Percentiles rank a stretch among this genome's conserved stretches.
Evolutionary conservation across 2,797 vertebrate species (phyloP).

Genomic region (Enteromius radiatus): DNA sequence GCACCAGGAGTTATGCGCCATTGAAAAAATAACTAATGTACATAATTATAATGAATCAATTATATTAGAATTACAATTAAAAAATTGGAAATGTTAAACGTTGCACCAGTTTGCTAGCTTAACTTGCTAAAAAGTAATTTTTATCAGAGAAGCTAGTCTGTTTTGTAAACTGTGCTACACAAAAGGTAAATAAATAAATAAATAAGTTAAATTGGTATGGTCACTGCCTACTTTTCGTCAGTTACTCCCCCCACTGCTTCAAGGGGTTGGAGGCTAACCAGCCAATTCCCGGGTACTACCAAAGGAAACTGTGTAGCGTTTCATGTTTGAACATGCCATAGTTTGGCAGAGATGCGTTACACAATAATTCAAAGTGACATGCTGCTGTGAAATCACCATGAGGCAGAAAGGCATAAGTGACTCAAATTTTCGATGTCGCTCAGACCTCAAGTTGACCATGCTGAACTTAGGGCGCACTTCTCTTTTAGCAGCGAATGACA

Average conservation of each 20-base stretch:
- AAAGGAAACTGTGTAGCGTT: background rate
- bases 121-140: background rate
- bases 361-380: constrained; percentile 50
- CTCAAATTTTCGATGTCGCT: constrained; percentile 40
- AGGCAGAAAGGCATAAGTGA: constrained; percentile 44
- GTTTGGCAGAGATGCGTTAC: constrained; percentile 25
- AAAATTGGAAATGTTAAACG: background rate
- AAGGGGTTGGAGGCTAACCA: background rate
- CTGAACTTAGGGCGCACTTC: constrained; percentile 16
- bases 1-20: background rate
- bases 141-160: background rate
- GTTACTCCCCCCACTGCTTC: background rate
- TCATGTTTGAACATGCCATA: constrained; percentile 11
- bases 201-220: background rate
- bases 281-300: background rate
- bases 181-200: no score
- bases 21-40: background rate
- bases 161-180: background rate
- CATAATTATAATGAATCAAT: background rate
- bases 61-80: background rate
- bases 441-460: constrained; percentile 24
- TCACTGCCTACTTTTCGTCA: background rate
- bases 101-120: background rate
- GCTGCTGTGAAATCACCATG: constrained; percentile 41
- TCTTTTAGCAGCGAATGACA: constrained; percentile 19